Evolutionary conservation across 1,140 invertebrate genomes (phyloP), one percentile per base, ranked within the genome.

Genomic region (Paracyclopina nana): DNA sequence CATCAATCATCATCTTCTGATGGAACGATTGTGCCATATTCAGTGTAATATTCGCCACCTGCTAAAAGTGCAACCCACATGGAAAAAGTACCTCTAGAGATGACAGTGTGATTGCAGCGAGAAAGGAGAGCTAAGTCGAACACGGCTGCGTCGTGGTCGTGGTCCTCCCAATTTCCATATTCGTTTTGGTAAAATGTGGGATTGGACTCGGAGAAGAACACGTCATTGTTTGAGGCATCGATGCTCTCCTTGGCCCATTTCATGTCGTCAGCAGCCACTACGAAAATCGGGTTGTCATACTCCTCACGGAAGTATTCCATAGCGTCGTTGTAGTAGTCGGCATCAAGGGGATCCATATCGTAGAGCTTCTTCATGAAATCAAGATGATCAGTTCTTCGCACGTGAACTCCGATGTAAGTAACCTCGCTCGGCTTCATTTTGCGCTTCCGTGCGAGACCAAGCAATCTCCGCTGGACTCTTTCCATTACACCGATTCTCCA

Each of bases 1-100:
- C n/a, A n/a, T n/a, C n/a, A n/a, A n/a, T n/a, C n/a, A n/a, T n/a
- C n/a, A n/a, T n/a, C n/a, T n/a, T n/a, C n/a, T n/a, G n/a, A n/a
- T n/a, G 34, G 34, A 2, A 38, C 34, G 8, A 38, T 38, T n/a
- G 34, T 38, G 14, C 34, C 34, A 38, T 16, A 38, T 38, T 38
- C 34, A n/a, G 34, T 38, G 9, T 38, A 38, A 20, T 38, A 38
- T 38, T 38, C 34, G 3, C 34, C 34, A 16, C 34, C 34, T 16
- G n/a, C 20, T 20, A 38, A 38, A 3, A 38, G 14, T 2, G 34
- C 34, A 5, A 20, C 34, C 34, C 34, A 38, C 14, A 38, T 38
- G 9, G 34, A 38, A 38, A 38, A 38, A n/a, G 34, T 38, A 16
- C 34, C 34, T 4, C 34, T n/a, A 38, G 34, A 38, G 34, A 38